Conservation (phyloP, 2,113 vertebrate species). For the Hydrochoerus hydrochaeris region DNA sequence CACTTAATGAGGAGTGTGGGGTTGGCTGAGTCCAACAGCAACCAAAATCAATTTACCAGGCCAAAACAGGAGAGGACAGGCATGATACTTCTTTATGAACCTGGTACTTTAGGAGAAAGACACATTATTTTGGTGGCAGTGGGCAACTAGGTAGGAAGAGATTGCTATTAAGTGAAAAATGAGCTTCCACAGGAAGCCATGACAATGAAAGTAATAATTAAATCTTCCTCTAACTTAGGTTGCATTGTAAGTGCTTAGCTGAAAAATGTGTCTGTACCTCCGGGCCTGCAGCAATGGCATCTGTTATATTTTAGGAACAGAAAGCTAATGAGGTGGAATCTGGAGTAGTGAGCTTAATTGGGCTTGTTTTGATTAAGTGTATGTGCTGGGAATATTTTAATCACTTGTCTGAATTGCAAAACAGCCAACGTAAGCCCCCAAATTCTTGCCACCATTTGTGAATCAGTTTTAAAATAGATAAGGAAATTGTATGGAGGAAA, state of each 20-base stretch:
- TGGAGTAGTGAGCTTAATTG: constrained; percentile 91
- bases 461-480: constrained; percentile 77
- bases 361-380: constrained; percentile 91
- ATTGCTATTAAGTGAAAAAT: constrained; percentile 85
- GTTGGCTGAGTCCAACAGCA: constrained; percentile 17
- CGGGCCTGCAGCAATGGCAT: constrained; percentile 90
- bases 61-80: not conserved
- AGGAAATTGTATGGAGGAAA: constrained; percentile 72
- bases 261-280: constrained; percentile 88
- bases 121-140: constrained; percentile 72
- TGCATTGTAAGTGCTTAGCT: constrained; percentile 88
- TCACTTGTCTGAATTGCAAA: constrained; percentile 88
- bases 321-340: constrained; percentile 91
- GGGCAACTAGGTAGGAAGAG: constrained; percentile 76
- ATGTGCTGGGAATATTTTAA: constrained; percentile 91
- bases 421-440: constrained; percentile 83
- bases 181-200: constrained; percentile 83
- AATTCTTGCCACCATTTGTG: constrained; percentile 85
- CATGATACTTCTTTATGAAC: constrained; percentile 67
- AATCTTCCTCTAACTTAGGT: constrained; percentile 88
- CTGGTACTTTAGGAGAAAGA: constrained; percentile 67
- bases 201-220: constrained; percentile 89
- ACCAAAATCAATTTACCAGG: constrained; percentile 52
- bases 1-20: not conserved
- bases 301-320: constrained; percentile 91